These are phyloP conservation scores for Idaea dimidiata DNA, from an alignment of 2,888 invertebrate genomes.

Conservation along the genomic window DNA sequence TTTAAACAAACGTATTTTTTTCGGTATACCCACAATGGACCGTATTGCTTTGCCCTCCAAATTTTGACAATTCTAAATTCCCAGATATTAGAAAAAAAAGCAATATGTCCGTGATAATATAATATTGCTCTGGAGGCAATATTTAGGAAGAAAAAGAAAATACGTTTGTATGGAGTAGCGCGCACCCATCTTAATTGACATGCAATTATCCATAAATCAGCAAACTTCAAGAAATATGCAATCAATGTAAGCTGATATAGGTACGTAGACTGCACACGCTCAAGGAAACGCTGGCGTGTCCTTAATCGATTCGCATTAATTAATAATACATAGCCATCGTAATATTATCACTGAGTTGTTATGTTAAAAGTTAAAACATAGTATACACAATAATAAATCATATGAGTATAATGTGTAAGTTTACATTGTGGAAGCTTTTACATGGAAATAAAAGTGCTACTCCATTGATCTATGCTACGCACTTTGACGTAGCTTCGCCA, in stretches of 20 bases:
- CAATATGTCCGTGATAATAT: too few relatives aligned
- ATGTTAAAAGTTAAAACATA: constrained; percentile 4
- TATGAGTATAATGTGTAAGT: not conserved
- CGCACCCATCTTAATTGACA: not conserved
- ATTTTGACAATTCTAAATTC: too few relatives aligned
- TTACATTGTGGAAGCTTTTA: not conserved
- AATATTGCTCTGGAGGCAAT: too few relatives aligned
- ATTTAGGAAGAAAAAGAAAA: too few relatives aligned
- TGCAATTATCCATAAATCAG: not conserved
- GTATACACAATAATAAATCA: not conserved
- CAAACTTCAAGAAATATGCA: not conserved
- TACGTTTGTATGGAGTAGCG: too few relatives aligned
- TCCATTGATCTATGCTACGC: too few relatives aligned
- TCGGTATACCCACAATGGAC: too few relatives aligned
- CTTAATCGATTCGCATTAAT: not conserved
- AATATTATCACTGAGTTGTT: not conserved
- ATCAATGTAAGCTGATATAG: not conserved
- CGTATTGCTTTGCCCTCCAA: too few relatives aligned
- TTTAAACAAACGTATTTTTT: too few relatives aligned
- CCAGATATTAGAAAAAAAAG: too few relatives aligned
- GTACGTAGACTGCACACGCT: not conserved
- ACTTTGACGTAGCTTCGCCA: too few relatives aligned
- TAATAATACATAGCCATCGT: not conserved
- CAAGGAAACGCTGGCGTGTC: not conserved
- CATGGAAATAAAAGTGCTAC: not conserved